phyloP scores from a whole-genome alignment of 2,113 vertebrate genomes.

The Opisthocomus hoazin region DNA sequence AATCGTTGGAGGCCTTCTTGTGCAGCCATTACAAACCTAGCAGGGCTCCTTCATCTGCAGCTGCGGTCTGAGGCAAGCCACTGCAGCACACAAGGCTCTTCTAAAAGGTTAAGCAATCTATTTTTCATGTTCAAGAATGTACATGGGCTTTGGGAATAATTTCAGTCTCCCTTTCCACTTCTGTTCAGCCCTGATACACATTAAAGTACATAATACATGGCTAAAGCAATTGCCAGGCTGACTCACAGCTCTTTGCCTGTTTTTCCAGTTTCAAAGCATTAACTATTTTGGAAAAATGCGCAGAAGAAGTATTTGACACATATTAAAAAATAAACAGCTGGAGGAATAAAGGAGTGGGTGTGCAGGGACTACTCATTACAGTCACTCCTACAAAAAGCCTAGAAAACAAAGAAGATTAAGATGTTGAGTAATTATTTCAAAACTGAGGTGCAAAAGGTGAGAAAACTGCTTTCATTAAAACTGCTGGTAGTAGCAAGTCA shows the following conservation, averaged over 20 bases:
- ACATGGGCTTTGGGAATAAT: not conserved
- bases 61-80: not conserved
- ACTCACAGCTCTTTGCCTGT: not conserved
- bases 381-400: not conserved
- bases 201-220: not conserved
- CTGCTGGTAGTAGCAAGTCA: not conserved
- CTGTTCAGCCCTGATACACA: not conserved
- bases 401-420: not conserved
- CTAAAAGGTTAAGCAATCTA: slow-evolving; percentile 1
- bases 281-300: not conserved
- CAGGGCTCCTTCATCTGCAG: not conserved
- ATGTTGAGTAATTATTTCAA: not conserved
- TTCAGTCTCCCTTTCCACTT: not conserved
- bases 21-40: not conserved
- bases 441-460: not conserved
- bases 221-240: not conserved
- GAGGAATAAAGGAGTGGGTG: not conserved
- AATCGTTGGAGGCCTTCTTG: not conserved
- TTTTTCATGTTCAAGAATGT: not conserved
- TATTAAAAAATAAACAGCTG: not conserved
- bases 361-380: not conserved
- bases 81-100: not conserved
- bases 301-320: not conserved
- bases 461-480: not conserved
- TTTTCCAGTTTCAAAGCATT: not conserved